These are phyloP conservation scores for Pachliopta kotzebuea DNA, from an alignment of 2,888 invertebrate species.

Conservation along the genomic window DNA sequence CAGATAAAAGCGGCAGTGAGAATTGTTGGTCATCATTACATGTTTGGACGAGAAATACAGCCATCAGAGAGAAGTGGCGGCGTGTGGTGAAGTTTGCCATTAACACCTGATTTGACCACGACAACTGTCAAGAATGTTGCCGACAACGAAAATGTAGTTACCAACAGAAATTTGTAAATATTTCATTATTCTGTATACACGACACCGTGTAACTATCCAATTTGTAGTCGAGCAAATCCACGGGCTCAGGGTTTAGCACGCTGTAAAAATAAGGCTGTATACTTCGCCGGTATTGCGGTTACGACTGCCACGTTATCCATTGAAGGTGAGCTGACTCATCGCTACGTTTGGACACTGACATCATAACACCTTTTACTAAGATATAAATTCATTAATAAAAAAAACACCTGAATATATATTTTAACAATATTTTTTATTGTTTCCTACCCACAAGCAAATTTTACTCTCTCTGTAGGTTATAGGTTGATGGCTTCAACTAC, in stretches of 20 bases:
- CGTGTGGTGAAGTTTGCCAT: no score
- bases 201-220: not conserved
- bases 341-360: not conserved
- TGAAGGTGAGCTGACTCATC: constrained; percentile 13
- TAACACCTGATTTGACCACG: no score
- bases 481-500: no score
- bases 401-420: no score
- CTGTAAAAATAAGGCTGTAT: constrained; percentile 1
- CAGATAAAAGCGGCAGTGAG: no score
- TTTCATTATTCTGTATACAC: not conserved
- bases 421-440: not conserved
- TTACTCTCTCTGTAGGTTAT: no score
- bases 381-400: not conserved
- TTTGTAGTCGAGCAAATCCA: not conserved
- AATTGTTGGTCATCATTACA: no score
- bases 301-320: constrained; percentile 9
- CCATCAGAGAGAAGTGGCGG: no score
- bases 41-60: no score
- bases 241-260: constrained; percentile 1
- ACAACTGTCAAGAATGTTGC: no score
- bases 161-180: not conserved
- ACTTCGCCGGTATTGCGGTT: not conserved
- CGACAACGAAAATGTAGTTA: no score
- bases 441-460: no score
- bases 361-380: not conserved